Evolutionary conservation across 2,797 vertebrate genomes (phyloP), one percentile per base, ranked within the genome.

Genomic region (Paramormyrops hopkinsi): DNA sequence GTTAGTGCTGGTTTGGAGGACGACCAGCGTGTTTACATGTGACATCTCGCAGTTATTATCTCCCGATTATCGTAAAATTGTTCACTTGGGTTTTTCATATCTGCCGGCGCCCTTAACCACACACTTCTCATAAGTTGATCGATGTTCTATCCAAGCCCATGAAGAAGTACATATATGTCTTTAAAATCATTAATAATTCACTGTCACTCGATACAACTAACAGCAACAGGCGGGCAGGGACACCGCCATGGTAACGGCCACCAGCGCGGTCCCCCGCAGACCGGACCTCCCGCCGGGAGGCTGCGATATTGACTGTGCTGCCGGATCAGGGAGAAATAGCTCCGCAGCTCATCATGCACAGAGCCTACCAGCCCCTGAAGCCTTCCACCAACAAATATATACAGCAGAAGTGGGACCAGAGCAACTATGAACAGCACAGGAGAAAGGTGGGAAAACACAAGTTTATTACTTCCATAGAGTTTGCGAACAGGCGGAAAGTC

Each of bases 321-420:
- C 17, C 2, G 0, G 88, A 86, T 51, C 53, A 59, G 79, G 53
- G 86, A 50, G 48, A 90, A 69, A 22, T 88, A 19, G 2, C 17
- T 62, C 85, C 56, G 88, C 37, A 50, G 62, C 14, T 83, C 88
- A 87, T 2, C 51, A 97, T 96, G 96, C 93, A 96, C 88, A 89
- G 92, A 90, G 94, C 94, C 0, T 96, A 95, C 89, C 96, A 96
- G 90, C 95, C 96, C 0, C 54, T 95, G 0, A 92, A 95, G n/a
- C 96, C 96, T 0, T 89, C 94, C 83, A 93, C 95, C 82, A 97
- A 94, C 93, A 94, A 93, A 17, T 95, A 93, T 90, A 94, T 97
- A 90, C 96, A 96, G 93, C 93, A 94, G 85, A 91, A 93, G 90
- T 97, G 96, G 96, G 96, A 97, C 93, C 93, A 94, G 73, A 89